Base-by-base conservation (phyloP, 2,113 vertebrate genomes). In the Ctenodactylus gundi region DNA sequence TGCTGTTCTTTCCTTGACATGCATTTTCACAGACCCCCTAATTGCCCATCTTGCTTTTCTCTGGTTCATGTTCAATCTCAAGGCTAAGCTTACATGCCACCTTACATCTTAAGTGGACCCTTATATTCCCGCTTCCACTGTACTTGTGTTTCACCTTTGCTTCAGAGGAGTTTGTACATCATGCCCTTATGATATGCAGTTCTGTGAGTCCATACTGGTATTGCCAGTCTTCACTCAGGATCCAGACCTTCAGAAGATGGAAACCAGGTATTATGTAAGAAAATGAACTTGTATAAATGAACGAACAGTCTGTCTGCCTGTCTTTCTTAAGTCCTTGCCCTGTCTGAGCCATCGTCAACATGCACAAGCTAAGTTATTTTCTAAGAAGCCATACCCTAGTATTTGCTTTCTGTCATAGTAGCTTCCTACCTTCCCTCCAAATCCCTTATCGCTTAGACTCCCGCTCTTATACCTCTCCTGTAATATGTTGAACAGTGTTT, bases 331-430 rank as follows among this genome's bases (percentile, higher is more conserved):
- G n/a, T 72, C 14, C 53, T 36, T 86, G 25, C 15, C 88, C 31
- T 53, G 23, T 73, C 78, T 72, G 49, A 78, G 9, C 27, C 14
- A 6, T 46, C 57, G 62, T 15, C 80, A 93, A 58, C 20, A 20
- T 53, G 29, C 49, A 62, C 68, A 75, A 64, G 23, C 77, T 87
- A 77, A 85, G 44, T 83, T 60, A 39, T 44, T 96, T 76, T 49
- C 51, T 60, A 29, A 85, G 46, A 93, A 81, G 8, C 6, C 14
- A 1, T 72, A 44, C 9, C 58, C 68, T 77, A 17, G n/a, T 25
- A n/a, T 85, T 73, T 36, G 15, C 83, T 96, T 83, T 77, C 53
- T 77, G 13, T 85, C 23, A 75, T 76, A 94, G 31, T 78, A 67
- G 10, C 73, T 68, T 57, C 14, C 27, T 78, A 5, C 58, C 55